These are phyloP conservation scores for Gobio occitaniae DNA, from an alignment of 2,797 vertebrate species.

Conservation along the genomic window DNA sequence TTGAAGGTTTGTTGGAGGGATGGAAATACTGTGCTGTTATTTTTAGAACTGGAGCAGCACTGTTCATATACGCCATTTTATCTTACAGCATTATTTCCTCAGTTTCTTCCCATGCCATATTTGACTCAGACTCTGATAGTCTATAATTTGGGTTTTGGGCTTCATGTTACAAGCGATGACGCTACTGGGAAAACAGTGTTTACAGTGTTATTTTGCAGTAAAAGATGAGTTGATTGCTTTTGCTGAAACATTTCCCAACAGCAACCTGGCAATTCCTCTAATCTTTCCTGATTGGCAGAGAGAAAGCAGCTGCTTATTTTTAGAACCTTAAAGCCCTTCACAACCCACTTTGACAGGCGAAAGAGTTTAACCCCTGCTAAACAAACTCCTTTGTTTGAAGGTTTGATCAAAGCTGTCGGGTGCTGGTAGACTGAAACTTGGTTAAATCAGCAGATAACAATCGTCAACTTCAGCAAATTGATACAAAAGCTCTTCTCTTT, in stretches of 20 bases:
- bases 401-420: constrained; percentile 11
- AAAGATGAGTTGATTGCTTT: not conserved
- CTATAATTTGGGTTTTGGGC: not conserved
- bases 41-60: not conserved
- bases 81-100: not conserved
- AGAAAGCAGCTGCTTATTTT: constrained; percentile 26
- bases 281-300: constrained; percentile 24
- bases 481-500: not conserved
- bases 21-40: not conserved
- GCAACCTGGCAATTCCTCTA: constrained; percentile 37
- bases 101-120: not conserved
- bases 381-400: not conserved
- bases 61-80: not conserved
- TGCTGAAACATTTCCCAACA: constrained; percentile 8
- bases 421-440: not conserved
- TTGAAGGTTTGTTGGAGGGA: too few relatives aligned
- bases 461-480: not conserved
- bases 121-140: not conserved
- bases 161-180: not conserved
- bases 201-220: not conserved
- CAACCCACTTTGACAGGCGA: constrained; percentile 10
- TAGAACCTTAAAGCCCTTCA: constrained; percentile 27
- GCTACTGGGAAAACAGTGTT: not conserved
- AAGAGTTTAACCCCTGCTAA: constrained; percentile 20
- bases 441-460: not conserved